Base-by-base conservation (phyloP, 2,113 vertebrate genomes). In the Pelodiscus sinensis region DNA sequence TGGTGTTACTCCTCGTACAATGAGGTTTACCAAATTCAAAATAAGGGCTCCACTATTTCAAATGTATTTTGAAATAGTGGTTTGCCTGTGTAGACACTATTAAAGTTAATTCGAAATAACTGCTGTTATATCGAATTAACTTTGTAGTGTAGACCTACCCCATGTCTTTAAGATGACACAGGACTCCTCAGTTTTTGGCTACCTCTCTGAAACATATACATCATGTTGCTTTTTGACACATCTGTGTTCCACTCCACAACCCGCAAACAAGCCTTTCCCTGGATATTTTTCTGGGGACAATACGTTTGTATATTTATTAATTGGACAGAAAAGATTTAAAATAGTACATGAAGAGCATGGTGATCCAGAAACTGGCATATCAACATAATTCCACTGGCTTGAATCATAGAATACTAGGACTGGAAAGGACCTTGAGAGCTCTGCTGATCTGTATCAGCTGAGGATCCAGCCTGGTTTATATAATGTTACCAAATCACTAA, bases 241-340 rank as follows among this genome's bases (percentile, higher is more conserved):
- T 9, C 56, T 8, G 0, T 0, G 22, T 35, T 8, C 1, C 24
- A 14, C n/a, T 1, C 80, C 4, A 29, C 51, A 78, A 60, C 60
- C 44, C 58, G 44, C 0, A 14, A 77, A 13, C 7, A 38, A 57
- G 31, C 52, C 31, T 75, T 55, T 57, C 58, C 82, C n/a, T 0
- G 0, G 14, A 0, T 24, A 2, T 1, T 8, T 57, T n/a, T 25
- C 1, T 1, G 9, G 18, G 25, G 50, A 44, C 2, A 9, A 3
- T 0, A 0, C 6, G 0, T 5, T 25, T 84, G 31, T 73, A 14
- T 4, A 52, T 6, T 0, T 0, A 4, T 35, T 50, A 50, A 50
- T 15, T 35, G 14, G 44, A 75, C 35, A 75, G 35, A 25, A 2
- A 50, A 4, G 21, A 50, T 25, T 44, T 75, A 24, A 31, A 5